phyloP scores from a whole-genome alignment of 2,888 invertebrate genomes.

The Itoplectis maculator region DNA sequence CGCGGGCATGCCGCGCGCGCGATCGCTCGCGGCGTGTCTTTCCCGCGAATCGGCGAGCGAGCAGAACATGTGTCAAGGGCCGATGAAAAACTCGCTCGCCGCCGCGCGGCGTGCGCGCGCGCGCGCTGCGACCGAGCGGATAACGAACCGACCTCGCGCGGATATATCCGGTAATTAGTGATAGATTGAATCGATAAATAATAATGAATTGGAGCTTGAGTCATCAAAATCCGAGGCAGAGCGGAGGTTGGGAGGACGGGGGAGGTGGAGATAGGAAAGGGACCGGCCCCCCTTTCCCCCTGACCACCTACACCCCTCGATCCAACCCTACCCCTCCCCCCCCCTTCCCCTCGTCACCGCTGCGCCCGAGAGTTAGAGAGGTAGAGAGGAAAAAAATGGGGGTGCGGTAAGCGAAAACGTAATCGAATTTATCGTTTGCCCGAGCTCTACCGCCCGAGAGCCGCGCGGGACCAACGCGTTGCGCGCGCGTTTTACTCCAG shows the following conservation, averaged over 20 bases:
- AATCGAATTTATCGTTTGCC: slow-evolving; percentile 68
- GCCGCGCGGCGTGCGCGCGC: no score
- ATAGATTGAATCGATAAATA: slow-evolving; percentile 64
- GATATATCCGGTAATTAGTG: slow-evolving; percentile 54
- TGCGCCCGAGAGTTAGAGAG: slow-evolving; percentile 41
- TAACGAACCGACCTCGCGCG: slow-evolving; percentile 22
- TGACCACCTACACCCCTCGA: no score
- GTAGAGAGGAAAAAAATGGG: slow-evolving; percentile 52
- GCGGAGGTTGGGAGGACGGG: neutral
- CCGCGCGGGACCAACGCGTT: slow-evolving; percentile 34
- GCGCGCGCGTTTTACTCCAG: no score
- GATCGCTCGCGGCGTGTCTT: neutral
- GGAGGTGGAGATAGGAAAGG: slow-evolving; percentile 17
- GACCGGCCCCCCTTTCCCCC: no score
- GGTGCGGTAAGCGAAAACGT: slow-evolving; percentile 68
- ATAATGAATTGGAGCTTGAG: slow-evolving; percentile 60
- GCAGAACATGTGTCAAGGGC: slow-evolving; percentile 38
- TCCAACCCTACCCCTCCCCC: no score
- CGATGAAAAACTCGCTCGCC: slow-evolving; percentile 39
- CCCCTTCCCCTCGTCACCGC: neutral
- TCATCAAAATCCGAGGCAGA: slow-evolving; percentile 52
- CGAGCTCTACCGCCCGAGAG: slow-evolving; percentile 52
- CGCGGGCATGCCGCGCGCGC: no score
- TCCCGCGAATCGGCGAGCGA: neutral
- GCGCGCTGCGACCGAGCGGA: slow-evolving; percentile 26